Evolutionary conservation across 2,113 vertebrate species (phyloP).

Genomic region (Lagenorhynchus albirostris): DNA sequence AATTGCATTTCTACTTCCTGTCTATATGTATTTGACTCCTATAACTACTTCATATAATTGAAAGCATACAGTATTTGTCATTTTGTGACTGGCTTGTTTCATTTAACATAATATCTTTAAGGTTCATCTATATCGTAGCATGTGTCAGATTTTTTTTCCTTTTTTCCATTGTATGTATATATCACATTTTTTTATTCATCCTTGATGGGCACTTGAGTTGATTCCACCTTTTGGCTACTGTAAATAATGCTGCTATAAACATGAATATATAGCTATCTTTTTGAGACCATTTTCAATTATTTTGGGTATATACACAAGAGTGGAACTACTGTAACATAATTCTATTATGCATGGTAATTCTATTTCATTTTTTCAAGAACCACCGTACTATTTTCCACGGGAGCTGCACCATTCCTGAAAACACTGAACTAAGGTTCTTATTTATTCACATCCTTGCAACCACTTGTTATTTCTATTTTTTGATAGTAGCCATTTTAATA

Average conservation of each 20-base stretch:
- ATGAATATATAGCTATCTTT: background rate
- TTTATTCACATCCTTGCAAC: background rate
- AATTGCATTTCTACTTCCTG: no score
- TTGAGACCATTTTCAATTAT: background rate
- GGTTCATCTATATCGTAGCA: no score
- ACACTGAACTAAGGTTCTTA: background rate
- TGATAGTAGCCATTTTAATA: background rate
- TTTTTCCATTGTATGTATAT: no score
- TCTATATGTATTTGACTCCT: no score
- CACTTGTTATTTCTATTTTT: background rate
- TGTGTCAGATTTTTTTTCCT: no score
- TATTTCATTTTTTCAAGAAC: background rate
- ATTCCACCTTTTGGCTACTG: no score
- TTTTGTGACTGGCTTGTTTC: no score
- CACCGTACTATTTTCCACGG: background rate
- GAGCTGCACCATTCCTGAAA: background rate
- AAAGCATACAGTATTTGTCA: no score
- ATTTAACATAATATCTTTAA: no score
- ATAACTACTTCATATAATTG: no score
- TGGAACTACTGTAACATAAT: background rate
- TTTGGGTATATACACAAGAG: background rate
- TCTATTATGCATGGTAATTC: background rate
- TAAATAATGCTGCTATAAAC: background rate
- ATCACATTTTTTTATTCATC: no score
- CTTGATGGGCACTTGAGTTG: no score